These are phyloP conservation scores for Platygyra sinensis DNA, from an alignment of 64 coral and sea anemone genomes.

Conservation along the genomic window DNA sequence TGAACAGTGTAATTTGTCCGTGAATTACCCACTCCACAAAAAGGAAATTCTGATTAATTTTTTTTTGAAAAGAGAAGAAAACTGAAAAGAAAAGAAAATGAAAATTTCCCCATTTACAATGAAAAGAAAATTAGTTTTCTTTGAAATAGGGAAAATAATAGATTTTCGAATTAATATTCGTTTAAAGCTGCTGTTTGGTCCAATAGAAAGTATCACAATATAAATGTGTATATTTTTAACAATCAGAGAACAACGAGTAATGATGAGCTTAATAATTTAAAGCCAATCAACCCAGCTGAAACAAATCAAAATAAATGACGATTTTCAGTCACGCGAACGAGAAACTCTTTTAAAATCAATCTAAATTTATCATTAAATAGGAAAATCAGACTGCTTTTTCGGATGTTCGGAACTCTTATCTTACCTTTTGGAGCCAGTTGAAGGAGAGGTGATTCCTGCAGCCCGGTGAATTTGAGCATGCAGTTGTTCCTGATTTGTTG, in stretches of 20 bases:
- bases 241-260: not conserved
- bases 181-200: not conserved
- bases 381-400: too few species aligned
- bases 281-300: not conserved
- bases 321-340: not conserved
- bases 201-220: not conserved
- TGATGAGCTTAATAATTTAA: not conserved
- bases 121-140: not conserved
- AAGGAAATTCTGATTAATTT: not conserved
- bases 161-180: not conserved
- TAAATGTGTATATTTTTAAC: not conserved
- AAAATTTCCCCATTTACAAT: not conserved
- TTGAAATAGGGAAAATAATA: not conserved
- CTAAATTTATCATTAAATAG: not conserved
- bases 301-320: not conserved
- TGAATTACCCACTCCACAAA: not conserved
- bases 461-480: conserved; percentile 32
- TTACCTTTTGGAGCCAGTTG: not conserved
- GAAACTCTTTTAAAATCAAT: not conserved
- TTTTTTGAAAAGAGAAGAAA: not conserved
- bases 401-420: too few species aligned
- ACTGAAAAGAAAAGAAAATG: not conserved
- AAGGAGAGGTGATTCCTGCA: not conserved
- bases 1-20: not conserved
- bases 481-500: conserved; percentile 25